phyloP scores from a whole-genome alignment of 2,888 invertebrate genomes.

The Crematogaster levior region DNA sequence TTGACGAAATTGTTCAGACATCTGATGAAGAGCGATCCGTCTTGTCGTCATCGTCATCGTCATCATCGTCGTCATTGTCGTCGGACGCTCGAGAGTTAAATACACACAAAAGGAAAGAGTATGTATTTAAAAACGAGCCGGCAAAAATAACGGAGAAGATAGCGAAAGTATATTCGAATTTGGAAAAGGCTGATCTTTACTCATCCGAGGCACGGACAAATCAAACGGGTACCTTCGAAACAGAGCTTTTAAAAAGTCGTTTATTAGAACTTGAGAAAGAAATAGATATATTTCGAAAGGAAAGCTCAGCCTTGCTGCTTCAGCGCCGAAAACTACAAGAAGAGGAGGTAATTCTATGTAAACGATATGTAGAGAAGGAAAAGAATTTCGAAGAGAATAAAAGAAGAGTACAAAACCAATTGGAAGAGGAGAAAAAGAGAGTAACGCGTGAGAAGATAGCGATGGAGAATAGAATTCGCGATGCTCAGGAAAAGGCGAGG shows the following conservation, averaged over 20 bases:
- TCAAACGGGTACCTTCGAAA: slow-evolving; percentile 86
- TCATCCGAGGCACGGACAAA: slow-evolving; percentile 79
- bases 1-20: background rate
- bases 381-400: slow-evolving; percentile 89
- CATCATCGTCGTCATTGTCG: slow-evolving; percentile 5
- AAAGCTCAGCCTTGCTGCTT: slow-evolving; percentile 86
- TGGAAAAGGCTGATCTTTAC: background rate
- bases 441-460: slow-evolving; percentile 89
- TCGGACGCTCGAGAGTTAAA: background rate
- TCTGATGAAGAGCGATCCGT: slow-evolving; percentile 18
- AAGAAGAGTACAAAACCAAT: slow-evolving; percentile 88
- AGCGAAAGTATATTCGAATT: background rate
- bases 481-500: slow-evolving; percentile 88
- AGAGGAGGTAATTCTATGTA: slow-evolving; percentile 86
- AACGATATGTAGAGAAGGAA: slow-evolving; percentile 87
- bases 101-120: background rate
- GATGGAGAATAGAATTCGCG: slow-evolving; percentile 90
- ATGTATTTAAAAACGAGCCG: slow-evolving; percentile 78
- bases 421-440: slow-evolving; percentile 91
- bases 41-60: background rate
- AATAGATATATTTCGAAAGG: slow-evolving; percentile 87
- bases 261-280: slow-evolving; percentile 90
- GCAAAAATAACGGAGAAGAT: slow-evolving; percentile 78
- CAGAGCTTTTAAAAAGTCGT: slow-evolving; percentile 88
- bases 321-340: slow-evolving; percentile 86